phyloP scores from a whole-genome alignment of 2,888 invertebrate genomes.

The Chaetogeoica ovagalla region DNA sequence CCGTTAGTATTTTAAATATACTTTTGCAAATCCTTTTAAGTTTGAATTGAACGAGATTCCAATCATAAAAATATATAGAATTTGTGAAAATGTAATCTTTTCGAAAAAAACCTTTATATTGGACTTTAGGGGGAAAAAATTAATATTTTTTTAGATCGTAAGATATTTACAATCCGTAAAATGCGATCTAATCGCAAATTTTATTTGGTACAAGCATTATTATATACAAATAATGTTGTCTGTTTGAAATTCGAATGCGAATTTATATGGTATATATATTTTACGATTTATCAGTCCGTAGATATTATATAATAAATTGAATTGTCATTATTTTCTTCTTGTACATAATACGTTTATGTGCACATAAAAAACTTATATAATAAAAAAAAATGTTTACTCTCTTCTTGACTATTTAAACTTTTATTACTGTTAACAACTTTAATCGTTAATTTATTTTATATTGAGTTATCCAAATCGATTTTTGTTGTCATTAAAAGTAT shows the following conservation, averaged over 20 bases:
- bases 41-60: not conserved
- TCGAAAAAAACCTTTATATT: not conserved
- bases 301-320: too few relatives aligned
- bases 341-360: not conserved
- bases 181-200: too few relatives aligned
- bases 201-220: not conserved
- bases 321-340: too few relatives aligned
- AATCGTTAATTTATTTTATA: slow-evolving; percentile 39
- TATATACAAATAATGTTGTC: not conserved
- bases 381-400: not conserved
- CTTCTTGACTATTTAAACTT: slow-evolving; percentile 26
- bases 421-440: slow-evolving; percentile 25
- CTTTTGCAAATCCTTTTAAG: not conserved
- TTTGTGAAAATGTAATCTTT: not conserved
- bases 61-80: not conserved
- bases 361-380: not conserved
- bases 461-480: slow-evolving; percentile 5
- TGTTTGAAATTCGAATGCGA: not conserved
- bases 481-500: slow-evolving; percentile 3
- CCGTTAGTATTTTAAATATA: not conserved
- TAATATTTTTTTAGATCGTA: not conserved
- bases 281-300: not conserved
- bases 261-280: not conserved
- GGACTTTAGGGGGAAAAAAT: not conserved
- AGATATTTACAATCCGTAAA: not conserved